Base-by-base conservation (phyloP, 1,140 invertebrate species). In the Lepidurus apus region DNA sequence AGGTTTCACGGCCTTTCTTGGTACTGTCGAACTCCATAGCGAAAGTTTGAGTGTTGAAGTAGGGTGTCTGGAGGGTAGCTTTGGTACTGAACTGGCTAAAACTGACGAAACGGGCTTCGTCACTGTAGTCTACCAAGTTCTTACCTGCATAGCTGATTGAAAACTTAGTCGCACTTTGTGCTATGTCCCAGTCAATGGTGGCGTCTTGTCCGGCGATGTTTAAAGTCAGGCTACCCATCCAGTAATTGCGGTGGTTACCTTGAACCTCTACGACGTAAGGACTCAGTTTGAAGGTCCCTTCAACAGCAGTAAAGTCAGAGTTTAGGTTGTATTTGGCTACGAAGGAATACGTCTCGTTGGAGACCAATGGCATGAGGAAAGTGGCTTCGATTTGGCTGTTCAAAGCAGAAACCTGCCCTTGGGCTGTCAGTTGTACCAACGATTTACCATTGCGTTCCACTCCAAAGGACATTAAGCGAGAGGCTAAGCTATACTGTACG, bases 401-500 rank as follows among this genome's bases (percentile, higher is more conserved):
- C 77, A 75, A 13, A 65, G 42, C 8, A 47, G 77, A 78, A 21
- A 78, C 2, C 10, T 53, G 24, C 42, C 45, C 74, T n/a, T 45
- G 44, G 42, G 7, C 34, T 21, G 47, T 43, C 5, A 78, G 10
- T 3, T 42, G 44, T 13, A 44, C 73, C 24, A 34, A 24, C 7
- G 77, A 74, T 42, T 74, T 75, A 10, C 78, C 78, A 26, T 79
- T 79, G 42, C 78, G 78, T 26, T 79, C 74, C 17, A 21, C 34
- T 26, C 44, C 17, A 11, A 79, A 42, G 42, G 47, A 74, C 7
- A 24, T 76, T 34, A 44, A 75, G 26, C 47, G 75, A 34, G 34
- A 75, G 10, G 21, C n/a, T 17, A 80, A 24, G 5, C 79, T 75
- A 74, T 81, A 81, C 0, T 77, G 65, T 10, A 76, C 74, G n/a